Evolutionary conservation across 1,140 invertebrate genomes (phyloP).

Genomic region (Cyclina sinensis): DNA sequence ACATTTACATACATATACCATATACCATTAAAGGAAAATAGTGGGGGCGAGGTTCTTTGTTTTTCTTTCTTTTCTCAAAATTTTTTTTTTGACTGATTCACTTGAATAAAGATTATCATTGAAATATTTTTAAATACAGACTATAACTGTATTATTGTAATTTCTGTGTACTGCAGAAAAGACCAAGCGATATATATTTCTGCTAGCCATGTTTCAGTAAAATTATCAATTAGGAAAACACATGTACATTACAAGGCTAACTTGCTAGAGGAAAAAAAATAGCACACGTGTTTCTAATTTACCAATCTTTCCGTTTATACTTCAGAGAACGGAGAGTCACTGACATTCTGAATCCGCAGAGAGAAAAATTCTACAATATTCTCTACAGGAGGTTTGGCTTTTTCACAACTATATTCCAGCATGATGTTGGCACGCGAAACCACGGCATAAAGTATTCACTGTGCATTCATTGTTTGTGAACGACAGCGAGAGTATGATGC

Average conservation of each 20-base stretch:
- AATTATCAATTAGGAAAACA: conserved; percentile 19
- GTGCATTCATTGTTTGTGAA: neutral
- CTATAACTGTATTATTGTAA: too few relatives aligned
- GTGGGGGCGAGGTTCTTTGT: too few relatives aligned
- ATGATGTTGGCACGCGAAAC: neutral
- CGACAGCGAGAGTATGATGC: neutral
- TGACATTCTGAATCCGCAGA: neutral
- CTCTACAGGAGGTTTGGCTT: neutral
- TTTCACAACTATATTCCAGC: conserved; percentile 2
- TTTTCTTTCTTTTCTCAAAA: too few relatives aligned
- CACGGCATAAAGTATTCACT: neutral
- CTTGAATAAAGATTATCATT: too few relatives aligned
- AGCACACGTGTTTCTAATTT: conserved; percentile 28
- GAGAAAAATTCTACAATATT: conserved; percentile 14
- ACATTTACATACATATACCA: too few relatives aligned
- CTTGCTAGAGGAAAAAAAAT: neutral
- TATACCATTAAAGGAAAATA: too few relatives aligned
- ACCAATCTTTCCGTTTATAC: conserved; percentile 19
- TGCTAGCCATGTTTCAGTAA: too few relatives aligned
- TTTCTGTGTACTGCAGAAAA: too few relatives aligned
- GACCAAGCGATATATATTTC: too few relatives aligned
- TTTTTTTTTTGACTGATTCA: too few relatives aligned
- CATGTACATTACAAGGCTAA: conserved; percentile 1
- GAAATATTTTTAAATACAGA: too few relatives aligned
- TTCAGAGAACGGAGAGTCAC: conserved; percentile 13